phyloP scores from a whole-genome alignment of 2,797 vertebrate genomes.

The Lindbergichthys nudifrons region DNA sequence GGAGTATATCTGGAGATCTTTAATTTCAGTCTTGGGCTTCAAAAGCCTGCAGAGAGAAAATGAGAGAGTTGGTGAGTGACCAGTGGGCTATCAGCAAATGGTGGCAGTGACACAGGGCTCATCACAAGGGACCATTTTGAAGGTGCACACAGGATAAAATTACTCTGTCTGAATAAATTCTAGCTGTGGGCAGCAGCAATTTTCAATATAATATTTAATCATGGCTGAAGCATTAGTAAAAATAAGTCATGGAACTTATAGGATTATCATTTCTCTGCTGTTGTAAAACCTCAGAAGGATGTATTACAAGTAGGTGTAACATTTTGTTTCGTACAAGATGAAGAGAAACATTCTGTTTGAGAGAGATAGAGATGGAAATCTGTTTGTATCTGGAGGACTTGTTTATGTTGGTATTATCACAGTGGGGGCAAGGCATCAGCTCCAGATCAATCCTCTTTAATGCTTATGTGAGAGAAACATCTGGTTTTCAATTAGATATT shows the following conservation, averaged over 20 bases:
- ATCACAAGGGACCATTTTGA: conserved; percentile 66
- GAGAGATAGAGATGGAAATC: conserved; percentile 17
- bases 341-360: conserved; percentile 26
- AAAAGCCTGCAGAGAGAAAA: conserved; percentile 76
- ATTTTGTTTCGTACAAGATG: conserved; percentile 15
- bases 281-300: conserved; percentile 12
- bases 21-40: conserved; percentile 81
- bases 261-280: conserved; percentile 32
- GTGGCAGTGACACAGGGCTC: conserved; percentile 78
- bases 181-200: conserved; percentile 49
- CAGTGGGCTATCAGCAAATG: conserved; percentile 76
- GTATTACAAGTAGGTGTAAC: conserved; percentile 7
- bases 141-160: conserved; percentile 63
- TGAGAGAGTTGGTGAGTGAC: conserved; percentile 76
- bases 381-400: conserved; percentile 33
- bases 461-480: conserved; percentile 73
- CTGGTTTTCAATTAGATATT: conserved; percentile 80
- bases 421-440: conserved; percentile 53
- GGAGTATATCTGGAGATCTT: conserved; percentile 81
- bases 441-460: conserved; percentile 74
- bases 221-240: conserved; percentile 32
- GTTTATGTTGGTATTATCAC: conserved; percentile 70
- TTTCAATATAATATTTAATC: conserved; percentile 43
- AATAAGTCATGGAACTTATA: conserved; percentile 25
- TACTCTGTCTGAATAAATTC: conserved; percentile 65